Conservation (phyloP, 2,797 vertebrate genomes). For the Rhabdophis nuchalis region DNA sequence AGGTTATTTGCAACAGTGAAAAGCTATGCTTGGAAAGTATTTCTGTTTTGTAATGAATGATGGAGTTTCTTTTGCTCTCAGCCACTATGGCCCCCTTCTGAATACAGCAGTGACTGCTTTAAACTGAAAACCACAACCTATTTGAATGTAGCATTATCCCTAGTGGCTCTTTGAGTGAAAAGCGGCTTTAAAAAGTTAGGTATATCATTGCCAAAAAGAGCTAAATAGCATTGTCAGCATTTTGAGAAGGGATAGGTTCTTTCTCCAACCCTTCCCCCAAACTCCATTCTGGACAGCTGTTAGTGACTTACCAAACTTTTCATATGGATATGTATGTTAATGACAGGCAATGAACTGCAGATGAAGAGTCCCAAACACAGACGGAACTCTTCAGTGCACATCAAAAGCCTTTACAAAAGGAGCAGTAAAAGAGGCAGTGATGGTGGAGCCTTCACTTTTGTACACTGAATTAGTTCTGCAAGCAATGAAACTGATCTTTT, state of each 20-base stretch:
- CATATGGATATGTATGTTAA: slow-evolving; percentile 99
- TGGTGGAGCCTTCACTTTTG: slow-evolving; percentile 99
- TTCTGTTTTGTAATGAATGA: slow-evolving; percentile 69
- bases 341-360: slow-evolving; percentile 99
- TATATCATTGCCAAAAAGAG: slow-evolving; percentile 98
- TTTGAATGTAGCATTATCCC: slow-evolving; percentile 90
- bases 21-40: slow-evolving; percentile 63
- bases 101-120: slow-evolving; percentile 84
- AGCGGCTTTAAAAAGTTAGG: slow-evolving; percentile 98
- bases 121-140: slow-evolving; percentile 78
- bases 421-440: slow-evolving; percentile 99
- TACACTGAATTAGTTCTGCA: slow-evolving; percentile 99
- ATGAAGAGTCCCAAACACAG: slow-evolving; percentile 97
- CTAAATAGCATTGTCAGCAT: slow-evolving; percentile 98
- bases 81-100: slow-evolving; percentile 75
- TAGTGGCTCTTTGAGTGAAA: slow-evolving; percentile 87
- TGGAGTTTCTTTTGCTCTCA: slow-evolving; percentile 72
- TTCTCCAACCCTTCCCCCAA: slow-evolving; percentile 63
- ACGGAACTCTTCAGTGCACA: slow-evolving; percentile 95
- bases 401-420: slow-evolving; percentile 99
- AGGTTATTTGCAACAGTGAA: slow-evolving; percentile 64
- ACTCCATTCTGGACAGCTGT: slow-evolving; percentile 99
- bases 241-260: slow-evolving; percentile 87
- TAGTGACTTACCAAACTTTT: slow-evolving; percentile 99
- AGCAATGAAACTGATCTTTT: slow-evolving; percentile 99